Conservation (phyloP, 92 coral and sea anemone species). For the Parazoanthus darwini region DNA sequence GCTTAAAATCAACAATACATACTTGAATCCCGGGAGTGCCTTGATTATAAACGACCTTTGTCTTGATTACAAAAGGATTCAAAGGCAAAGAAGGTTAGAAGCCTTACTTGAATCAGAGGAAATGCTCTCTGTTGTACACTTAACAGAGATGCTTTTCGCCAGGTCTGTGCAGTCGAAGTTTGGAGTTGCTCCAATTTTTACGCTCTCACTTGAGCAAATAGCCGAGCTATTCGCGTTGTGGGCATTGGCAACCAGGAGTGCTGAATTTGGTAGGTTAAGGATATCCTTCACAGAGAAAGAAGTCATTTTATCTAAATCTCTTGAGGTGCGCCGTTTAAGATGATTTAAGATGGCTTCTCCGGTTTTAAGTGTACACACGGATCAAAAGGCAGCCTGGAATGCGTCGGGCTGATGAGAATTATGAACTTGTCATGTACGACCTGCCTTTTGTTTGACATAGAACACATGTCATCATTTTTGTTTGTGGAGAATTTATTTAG, state of each 20-base stretch:
- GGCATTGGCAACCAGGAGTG: slow-evolving; percentile 67
- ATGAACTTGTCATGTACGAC: slow-evolving; percentile 91
- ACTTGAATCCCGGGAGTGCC: slow-evolving; percentile 47
- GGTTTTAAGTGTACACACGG: slow-evolving; percentile 81
- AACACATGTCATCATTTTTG: slow-evolving; percentile 98
- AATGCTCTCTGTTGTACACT: slow-evolving; percentile 36
- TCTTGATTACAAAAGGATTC: slow-evolving; percentile 33
- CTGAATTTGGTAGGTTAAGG: slow-evolving; percentile 87
- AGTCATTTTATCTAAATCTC: slow-evolving; percentile 67
- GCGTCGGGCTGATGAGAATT: slow-evolving; percentile 84
- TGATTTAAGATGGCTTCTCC: slow-evolving; percentile 89
- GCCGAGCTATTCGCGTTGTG: slow-evolving; percentile 66
- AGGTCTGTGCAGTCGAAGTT: slow-evolving; percentile 46
- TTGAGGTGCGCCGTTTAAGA: slow-evolving; percentile 60
- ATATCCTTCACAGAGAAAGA: slow-evolving; percentile 96
- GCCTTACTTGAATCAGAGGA: slow-evolving; percentile 44
- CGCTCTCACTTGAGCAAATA: slow-evolving; percentile 86
- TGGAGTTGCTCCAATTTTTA: slow-evolving; percentile 56
- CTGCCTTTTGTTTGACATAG: slow-evolving; percentile 89
- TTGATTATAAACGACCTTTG: slow-evolving; percentile 35
- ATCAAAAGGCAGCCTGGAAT: slow-evolving; percentile 84
- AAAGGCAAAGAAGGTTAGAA: slow-evolving; percentile 18
- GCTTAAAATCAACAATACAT: slow-evolving; percentile 44
- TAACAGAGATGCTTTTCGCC: slow-evolving; percentile 32
- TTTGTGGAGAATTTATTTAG: slow-evolving; percentile 99